Conservation (phyloP, 2,888 invertebrate genomes). For the Sturmia bella region DNA sequence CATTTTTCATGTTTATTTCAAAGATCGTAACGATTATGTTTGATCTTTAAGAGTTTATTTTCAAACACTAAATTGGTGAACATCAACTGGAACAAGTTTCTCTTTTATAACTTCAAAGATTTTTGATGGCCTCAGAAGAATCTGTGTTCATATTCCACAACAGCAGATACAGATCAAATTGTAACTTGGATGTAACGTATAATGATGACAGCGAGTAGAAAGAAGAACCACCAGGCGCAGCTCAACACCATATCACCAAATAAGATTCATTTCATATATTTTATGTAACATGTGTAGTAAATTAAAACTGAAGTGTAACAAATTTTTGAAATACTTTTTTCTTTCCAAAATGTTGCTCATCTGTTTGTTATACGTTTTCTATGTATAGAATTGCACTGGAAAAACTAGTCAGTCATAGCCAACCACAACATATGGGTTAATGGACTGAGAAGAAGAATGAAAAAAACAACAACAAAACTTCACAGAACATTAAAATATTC, state of each 20-base stretch:
- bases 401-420: slow-evolving; percentile 51
- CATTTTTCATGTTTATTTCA: slow-evolving; percentile 50
- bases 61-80: slow-evolving; percentile 31
- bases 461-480: slow-evolving; percentile 43
- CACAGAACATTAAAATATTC: slow-evolving; percentile 51
- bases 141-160: neutral
- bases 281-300: slow-evolving; percentile 65
- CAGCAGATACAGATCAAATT: slow-evolving; percentile 23
- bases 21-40: slow-evolving; percentile 52
- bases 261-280: slow-evolving; percentile 45
- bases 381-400: neutral
- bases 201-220: slow-evolving; percentile 46
- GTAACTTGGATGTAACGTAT: slow-evolving; percentile 50
- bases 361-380: slow-evolving; percentile 50
- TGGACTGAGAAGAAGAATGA: slow-evolving; percentile 47
- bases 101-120: neutral
- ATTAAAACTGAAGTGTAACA: slow-evolving; percentile 69
- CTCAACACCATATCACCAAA: slow-evolving; percentile 43
- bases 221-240: slow-evolving; percentile 55
- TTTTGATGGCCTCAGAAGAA: slow-evolving; percentile 36
- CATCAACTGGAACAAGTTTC: slow-evolving; percentile 17
- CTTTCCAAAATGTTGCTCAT: slow-evolving; percentile 54
- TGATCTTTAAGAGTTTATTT: slow-evolving; percentile 5
- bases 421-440: slow-evolving; percentile 75
- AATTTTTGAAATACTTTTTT: slow-evolving; percentile 65